Percentiles rank a stretch among this genome's conserved stretches.
Evolutionary conservation across 2,888 invertebrate genomes (phyloP).

Genomic region (Papilio gigon): DNA sequence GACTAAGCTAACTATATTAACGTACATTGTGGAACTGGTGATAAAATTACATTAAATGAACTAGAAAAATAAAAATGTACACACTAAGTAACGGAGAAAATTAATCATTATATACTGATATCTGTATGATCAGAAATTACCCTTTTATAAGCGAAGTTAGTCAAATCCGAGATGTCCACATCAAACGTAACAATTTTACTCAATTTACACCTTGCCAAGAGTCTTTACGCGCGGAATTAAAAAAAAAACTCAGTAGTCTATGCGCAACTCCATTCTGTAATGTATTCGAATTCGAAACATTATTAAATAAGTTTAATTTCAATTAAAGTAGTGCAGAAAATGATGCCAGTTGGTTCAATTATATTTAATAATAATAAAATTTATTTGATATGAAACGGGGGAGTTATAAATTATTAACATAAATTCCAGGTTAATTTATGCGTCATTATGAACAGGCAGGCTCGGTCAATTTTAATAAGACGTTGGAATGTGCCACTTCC

Average conservation of each 20-base stretch:
- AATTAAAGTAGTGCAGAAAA: background rate
- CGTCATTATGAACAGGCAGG: conserved; percentile 5
- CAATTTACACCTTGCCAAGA: too few species aligned
- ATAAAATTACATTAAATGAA: background rate
- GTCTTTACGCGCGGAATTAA: too few species aligned
- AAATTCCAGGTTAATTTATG: conserved; percentile 28
- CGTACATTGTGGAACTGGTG: background rate
- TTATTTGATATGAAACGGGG: background rate
- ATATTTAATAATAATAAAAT: background rate
- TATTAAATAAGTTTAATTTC: too few species aligned
- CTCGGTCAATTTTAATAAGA: conserved; percentile 27
- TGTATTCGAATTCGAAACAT: too few species aligned
- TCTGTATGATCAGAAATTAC: too few species aligned
- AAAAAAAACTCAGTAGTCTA: too few species aligned
- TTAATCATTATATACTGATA: background rate
- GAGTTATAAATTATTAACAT: conserved; percentile 13
- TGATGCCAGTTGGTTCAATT: background rate
- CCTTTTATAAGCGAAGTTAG: too few species aligned
- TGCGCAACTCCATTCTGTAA: too few species aligned
- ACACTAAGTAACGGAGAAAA: background rate
- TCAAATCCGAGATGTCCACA: too few species aligned
- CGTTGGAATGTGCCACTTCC: conserved; percentile 25
- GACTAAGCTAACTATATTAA: conserved; percentile 29
- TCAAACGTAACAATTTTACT: too few species aligned
- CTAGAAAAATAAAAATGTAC: background rate